Percentiles rank a stretch among this genome's conserved stretches.
Evolutionary conservation across 2,113 vertebrate species (phyloP).

Genomic region (Alligator mississippiensis): DNA sequence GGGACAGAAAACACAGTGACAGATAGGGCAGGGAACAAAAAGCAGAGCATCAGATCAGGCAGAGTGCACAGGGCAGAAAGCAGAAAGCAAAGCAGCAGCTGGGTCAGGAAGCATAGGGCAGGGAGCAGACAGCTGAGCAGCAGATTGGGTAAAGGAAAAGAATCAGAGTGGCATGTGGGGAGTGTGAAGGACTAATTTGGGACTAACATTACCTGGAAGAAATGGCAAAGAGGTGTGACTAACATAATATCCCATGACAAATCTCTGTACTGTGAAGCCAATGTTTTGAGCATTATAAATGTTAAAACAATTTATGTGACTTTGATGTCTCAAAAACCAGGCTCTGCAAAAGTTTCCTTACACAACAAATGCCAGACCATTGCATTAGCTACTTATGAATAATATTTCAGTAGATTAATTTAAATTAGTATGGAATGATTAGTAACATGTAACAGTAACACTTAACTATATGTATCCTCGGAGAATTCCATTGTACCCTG

Average conservation of each 20-base stretch:
- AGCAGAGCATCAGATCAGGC: too few relatives aligned
- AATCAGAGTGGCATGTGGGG: too few relatives aligned
- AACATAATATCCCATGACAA: accelerated
- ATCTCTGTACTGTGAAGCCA: background rate
- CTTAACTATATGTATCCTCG: background rate
- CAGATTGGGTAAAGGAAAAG: too few relatives aligned
- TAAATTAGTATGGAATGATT: background rate
- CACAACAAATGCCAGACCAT: background rate
- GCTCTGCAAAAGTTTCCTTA: background rate
- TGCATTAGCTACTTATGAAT: background rate
- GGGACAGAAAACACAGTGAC: too few relatives aligned
- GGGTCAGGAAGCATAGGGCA: too few relatives aligned
- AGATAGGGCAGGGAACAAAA: too few relatives aligned
- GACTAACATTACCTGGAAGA: background rate
- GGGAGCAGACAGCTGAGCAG: too few relatives aligned
- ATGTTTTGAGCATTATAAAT: background rate
- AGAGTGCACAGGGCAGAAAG: too few relatives aligned
- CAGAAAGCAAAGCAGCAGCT: too few relatives aligned
- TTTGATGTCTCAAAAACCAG: accelerated
- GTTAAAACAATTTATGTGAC: background rate
- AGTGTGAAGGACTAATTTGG: too few relatives aligned
- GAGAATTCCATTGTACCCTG: background rate
- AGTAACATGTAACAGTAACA: background rate
- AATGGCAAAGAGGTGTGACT: background rate
- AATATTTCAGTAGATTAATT: accelerated